A percentile compares a stretch with the other conserved stretches of the same genome.
These are phyloP conservation scores for Rallus limicola DNA, from an alignment of 2,113 vertebrate genomes.

Conservation along the genomic window DNA sequence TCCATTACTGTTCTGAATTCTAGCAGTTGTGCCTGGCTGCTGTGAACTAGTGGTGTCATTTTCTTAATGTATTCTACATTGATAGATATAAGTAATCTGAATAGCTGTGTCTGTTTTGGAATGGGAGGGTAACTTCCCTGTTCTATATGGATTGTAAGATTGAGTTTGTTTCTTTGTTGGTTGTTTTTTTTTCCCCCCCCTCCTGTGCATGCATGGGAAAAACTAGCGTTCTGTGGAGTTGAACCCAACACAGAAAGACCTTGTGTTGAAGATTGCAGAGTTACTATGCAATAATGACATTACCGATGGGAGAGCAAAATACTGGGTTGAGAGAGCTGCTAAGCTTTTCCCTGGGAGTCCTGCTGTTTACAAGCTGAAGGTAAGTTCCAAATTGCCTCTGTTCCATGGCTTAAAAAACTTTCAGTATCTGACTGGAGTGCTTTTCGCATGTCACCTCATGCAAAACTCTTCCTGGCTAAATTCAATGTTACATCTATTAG, in stretches of 20 bases:
- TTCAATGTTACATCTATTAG: not conserved
- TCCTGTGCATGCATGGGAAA: not conserved
- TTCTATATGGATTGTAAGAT: not conserved
- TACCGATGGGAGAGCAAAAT: constrained; percentile 90
- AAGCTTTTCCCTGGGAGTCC: constrained; percentile 90
- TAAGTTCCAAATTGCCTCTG: constrained; percentile 47
- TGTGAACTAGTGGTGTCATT: not conserved
- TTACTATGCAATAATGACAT: constrained; percentile 85
- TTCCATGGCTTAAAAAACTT: not conserved
- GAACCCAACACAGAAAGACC: constrained; percentile 92
- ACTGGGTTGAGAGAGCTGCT: constrained; percentile 94
- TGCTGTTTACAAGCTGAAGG: constrained; percentile 89
- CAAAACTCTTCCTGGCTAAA: not conserved
- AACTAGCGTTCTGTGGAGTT: constrained; percentile 93
- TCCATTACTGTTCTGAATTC: not conserved
- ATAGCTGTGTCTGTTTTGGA: not conserved
- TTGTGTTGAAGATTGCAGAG: constrained; percentile 95
- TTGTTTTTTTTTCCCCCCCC: not conserved
- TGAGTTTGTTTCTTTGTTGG: not conserved
- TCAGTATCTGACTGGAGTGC: not conserved
- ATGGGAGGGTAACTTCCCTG: not conserved
- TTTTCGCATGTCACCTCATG: not conserved
- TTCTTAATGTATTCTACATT: not conserved
- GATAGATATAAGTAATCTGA: not conserved
- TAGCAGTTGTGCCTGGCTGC: not conserved